These are phyloP conservation scores for Drosophila simulans DNA, from an alignment of 1,140 invertebrate genomes.

Conservation along the genomic window DNA sequence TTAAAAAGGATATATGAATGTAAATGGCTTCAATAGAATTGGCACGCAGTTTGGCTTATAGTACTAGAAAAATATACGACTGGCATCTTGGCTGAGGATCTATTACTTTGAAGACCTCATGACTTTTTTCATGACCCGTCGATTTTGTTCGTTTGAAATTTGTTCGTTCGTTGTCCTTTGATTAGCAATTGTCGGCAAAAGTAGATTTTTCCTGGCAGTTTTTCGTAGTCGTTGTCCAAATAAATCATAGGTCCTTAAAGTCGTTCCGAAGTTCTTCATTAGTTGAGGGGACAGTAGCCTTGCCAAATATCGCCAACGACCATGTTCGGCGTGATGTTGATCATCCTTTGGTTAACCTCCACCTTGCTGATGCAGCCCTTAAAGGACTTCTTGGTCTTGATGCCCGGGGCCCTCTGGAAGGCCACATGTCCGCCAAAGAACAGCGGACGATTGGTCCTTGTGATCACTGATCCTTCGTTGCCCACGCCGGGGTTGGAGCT, in stretches of 20 bases:
- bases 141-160: slow-evolving; percentile 66
- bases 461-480: slow-evolving; percentile 88
- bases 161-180: slow-evolving; percentile 66
- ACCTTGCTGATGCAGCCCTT: slow-evolving; percentile 93
- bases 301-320: slow-evolving; percentile 89
- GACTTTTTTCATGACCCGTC: slow-evolving; percentile 21
- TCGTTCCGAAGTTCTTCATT: slow-evolving; percentile 20
- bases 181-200: slow-evolving; percentile 33
- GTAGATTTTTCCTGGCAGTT: slow-evolving; percentile 13
- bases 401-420: slow-evolving; percentile 86
- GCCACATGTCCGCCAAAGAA: slow-evolving; percentile 95
- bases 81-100: slow-evolving; percentile 12
- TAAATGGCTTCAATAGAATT: slow-evolving; percentile 49
- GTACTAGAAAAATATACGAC: slow-evolving; percentile 54
- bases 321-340: slow-evolving; percentile 87
- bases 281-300: slow-evolving; percentile 90
- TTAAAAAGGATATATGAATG: not conserved
- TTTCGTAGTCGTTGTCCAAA: not conserved
- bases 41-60: slow-evolving; percentile 61
- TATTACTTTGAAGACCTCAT: slow-evolving; percentile 1
- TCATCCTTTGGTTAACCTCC: slow-evolving; percentile 87
- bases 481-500: slow-evolving; percentile 85
- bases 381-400: slow-evolving; percentile 88
- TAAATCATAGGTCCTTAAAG: slow-evolving; percentile 37
- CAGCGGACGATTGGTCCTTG: slow-evolving; percentile 93